phyloP scores from a whole-genome alignment of 2,113 vertebrate genomes.

The Chloebia gouldiae region DNA sequence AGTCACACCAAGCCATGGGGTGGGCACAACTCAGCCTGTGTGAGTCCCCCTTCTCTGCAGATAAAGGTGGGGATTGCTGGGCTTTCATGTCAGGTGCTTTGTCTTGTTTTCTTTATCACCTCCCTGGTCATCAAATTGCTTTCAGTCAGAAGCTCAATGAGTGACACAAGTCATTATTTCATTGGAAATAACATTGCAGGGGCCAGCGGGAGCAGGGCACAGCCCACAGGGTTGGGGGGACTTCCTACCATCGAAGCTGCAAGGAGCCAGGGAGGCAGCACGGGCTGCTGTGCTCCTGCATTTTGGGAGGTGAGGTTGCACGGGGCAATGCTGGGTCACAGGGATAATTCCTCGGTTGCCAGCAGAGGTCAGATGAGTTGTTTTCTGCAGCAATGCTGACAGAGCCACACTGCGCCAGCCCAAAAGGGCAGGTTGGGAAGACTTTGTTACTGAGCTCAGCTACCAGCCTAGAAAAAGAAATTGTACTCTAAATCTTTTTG shows the following conservation, averaged over 20 bases:
- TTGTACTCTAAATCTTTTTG: background rate
- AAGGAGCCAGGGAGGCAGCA: background rate
- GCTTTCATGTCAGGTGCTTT: background rate
- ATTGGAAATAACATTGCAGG: background rate
- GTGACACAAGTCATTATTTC: background rate
- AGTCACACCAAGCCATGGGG: background rate
- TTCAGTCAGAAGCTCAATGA: background rate
- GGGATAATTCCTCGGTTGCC: background rate
- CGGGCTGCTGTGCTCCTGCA: background rate
- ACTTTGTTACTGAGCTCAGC: background rate
- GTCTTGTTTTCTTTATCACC: background rate
- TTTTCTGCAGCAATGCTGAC: background rate
- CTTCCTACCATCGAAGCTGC: background rate
- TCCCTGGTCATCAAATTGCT: background rate
- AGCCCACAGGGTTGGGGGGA: background rate
- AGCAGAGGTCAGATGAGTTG: background rate
- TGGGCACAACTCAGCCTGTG: background rate
- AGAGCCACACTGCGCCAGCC: background rate
- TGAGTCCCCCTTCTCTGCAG: background rate
- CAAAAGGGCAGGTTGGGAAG: background rate
- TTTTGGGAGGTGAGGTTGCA: background rate
- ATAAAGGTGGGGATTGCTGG: background rate
- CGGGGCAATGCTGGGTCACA: background rate
- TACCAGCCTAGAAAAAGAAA: background rate
- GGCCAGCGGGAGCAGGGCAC: background rate